A percentile compares a stretch with the other conserved stretches of the same genome.
These are phyloP conservation scores for Alouatta palliata DNA, from an alignment of 2,113 vertebrate genomes.

Conservation along the genomic window DNA sequence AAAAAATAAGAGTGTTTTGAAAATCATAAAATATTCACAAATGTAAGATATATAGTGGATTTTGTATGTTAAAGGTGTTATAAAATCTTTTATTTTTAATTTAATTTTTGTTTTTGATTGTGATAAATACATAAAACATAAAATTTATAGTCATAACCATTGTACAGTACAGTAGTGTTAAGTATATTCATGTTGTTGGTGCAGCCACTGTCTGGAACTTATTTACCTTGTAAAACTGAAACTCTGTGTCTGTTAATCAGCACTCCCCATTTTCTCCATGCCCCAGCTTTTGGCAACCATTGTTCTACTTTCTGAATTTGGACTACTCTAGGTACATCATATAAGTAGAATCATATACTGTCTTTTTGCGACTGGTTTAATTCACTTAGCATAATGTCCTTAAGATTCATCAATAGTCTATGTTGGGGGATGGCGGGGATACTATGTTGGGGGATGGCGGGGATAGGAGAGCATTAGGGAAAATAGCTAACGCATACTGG, in stretches of 20 bases:
- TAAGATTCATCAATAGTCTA: rapidly evolving
- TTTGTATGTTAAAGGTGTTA: too few relatives aligned
- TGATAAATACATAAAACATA: not conserved
- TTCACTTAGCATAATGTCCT: not conserved
- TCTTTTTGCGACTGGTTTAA: not conserved
- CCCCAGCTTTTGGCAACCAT: not conserved
- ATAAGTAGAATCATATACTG: rapidly evolving
- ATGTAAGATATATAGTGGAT: not conserved
- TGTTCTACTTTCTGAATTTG: not conserved
- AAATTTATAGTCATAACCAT: too few relatives aligned
- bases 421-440: too few relatives aligned
- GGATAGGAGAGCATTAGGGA: too few relatives aligned
- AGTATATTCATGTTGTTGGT: not conserved
- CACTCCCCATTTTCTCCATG: rapidly evolving
- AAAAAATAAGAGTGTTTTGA: not conserved
- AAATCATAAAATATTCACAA: not conserved
- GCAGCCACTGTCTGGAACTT: rapidly evolving
- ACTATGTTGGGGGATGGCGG: too few relatives aligned
- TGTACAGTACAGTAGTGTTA: not conserved
- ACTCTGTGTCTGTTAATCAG: rapidly evolving
- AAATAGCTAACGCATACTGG: too few relatives aligned
- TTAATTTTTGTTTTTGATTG: not conserved
- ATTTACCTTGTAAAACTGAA: not conserved
- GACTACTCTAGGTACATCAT: rapidly evolving
- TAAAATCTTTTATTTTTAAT: not conserved